phyloP scores from a whole-genome alignment of 2,888 invertebrate genomes.

The Pegoplata infirma region DNA sequence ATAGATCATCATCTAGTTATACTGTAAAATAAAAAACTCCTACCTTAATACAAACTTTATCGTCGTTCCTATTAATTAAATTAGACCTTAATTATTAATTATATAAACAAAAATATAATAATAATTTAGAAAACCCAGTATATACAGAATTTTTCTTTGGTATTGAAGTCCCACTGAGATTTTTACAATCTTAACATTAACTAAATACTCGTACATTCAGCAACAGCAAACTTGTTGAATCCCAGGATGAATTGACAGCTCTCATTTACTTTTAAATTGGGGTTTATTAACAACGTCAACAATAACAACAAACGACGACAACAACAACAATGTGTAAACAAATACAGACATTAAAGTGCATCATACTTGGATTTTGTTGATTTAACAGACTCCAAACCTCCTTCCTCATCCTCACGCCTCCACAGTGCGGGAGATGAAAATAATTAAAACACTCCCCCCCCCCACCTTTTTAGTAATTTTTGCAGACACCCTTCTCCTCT shows the following conservation, averaged over 20 bases:
- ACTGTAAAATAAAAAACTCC: no score
- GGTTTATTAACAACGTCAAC: slow-evolving; percentile 47
- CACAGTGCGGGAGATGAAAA: slow-evolving; percentile 13
- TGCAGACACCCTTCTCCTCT: slow-evolving; percentile 34
- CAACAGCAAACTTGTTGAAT: no score
- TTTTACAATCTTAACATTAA: slow-evolving; percentile 52
- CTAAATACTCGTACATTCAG: slow-evolving; percentile 45
- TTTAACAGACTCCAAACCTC: background rate
- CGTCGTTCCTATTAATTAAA: slow-evolving; percentile 48
- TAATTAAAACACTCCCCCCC: no score
- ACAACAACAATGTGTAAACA: slow-evolving; percentile 43
- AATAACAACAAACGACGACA: no score
- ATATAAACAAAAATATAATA: slow-evolving; percentile 19
- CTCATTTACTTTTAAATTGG: slow-evolving; percentile 46
- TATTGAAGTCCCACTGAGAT: slow-evolving; percentile 51
- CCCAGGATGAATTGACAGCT: slow-evolving; percentile 63
- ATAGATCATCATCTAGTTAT: no score
- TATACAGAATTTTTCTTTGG: no score
- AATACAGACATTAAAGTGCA: background rate
- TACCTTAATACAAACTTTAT: no score
- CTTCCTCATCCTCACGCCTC: background rate
- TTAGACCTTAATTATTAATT: slow-evolving; percentile 29
- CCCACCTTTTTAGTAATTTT: slow-evolving; percentile 36
- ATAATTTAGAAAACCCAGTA: slow-evolving; percentile 61
- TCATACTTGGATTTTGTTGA: background rate